Evolutionary conservation across 2,113 vertebrate genomes (phyloP), one percentile per base, ranked within the genome.

Genomic region (Ochotona curzoniae): DNA sequence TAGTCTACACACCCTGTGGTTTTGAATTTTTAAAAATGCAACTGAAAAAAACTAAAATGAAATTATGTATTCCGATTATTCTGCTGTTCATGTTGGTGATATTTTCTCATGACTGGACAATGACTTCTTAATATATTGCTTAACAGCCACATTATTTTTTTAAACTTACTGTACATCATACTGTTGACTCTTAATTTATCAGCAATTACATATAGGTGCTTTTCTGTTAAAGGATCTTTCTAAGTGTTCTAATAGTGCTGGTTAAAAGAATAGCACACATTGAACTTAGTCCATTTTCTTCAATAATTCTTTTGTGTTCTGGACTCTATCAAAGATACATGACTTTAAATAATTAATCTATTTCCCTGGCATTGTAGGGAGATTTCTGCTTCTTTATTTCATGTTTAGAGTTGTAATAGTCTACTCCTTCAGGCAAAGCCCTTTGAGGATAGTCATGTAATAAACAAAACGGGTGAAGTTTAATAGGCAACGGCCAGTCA

Each of bases 1-100:
- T 17, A 51, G 20, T 74, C 21, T 66, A 76, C 18, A 76, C 0
- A 10, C 2, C 0, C 25, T 60, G 61, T 66, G 1, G 2, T 38
- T 93, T 93, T 61, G 44, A 74, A 88, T 30, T 11, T 90, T 92
- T 69, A 47, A 21, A 93, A 94, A 64, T 64, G 12, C 21, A 81
- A 73, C 32, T 74, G 26, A 70, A 89, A 76, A 63, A 63, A 23
- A 51, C 38, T 49, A n/a, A 49, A 87, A 30, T 54, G 30, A 26
- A 35, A 17, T 73, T 11, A 30, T 74, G 32, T 78, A 69, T 64
- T 85, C 28, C 14, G 66, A 35, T 61, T 44, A 30, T 7, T 64
- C 57, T 85, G 8, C 61, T 90, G 7, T 11, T 47, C 4, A 6
- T 54, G 5, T 82, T 60, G 44, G 2, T 61, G 28, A 69, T 76